Evolutionary conservation across 2,888 invertebrate genomes (phyloP), one percentile per base, ranked within the genome.

Genomic region (Eupithecia inturbata): DNA sequence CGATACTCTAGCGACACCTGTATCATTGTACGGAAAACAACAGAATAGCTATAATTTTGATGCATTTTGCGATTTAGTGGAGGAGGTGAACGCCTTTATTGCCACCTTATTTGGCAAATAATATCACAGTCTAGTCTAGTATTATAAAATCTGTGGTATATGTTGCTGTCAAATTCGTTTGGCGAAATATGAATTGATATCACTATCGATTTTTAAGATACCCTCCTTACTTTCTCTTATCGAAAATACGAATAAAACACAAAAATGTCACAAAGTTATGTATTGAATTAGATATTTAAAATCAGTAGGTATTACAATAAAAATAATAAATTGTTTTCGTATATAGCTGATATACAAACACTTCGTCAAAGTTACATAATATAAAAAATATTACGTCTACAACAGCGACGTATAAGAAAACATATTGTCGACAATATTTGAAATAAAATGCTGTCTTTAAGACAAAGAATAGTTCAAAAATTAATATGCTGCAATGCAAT

Each of bases 251-350:
- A 86, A 83, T 81, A 84, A 88, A 85, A 79, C 70, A 74, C n/a
- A 74, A n/a, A 22, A 16, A 36, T 80, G 84, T 87, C 86, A 87
- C 85, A 88, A 88, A 88, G 88, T 88, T 86, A 87, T 89, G 87
- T 87, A 87, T 83, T 89, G 84, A 82, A 83, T 86, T 45, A 57
- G 36, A 70, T 26, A 68, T 71, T 64, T 68, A 26, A 60, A 73
- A n/a, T 33, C 22, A 36, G 63, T 64, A 39, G 36, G 26, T 28
- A 33, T 7, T 64, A 64, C 22, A 39, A 10, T 22, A 53, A 53
- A 36, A 53, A 53, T n/a, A 14, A 19, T 63, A 63, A 19, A 36
- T 33, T 63, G 53, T 60, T 28, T 28, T 60, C 31, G 64, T n/a
- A 36, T 22, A 64, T 64, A 31, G 14, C 36, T 33, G 64, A 39